Conservation (phyloP, 2,888 invertebrate genomes). For the Parasteatoda lunata region DNA sequence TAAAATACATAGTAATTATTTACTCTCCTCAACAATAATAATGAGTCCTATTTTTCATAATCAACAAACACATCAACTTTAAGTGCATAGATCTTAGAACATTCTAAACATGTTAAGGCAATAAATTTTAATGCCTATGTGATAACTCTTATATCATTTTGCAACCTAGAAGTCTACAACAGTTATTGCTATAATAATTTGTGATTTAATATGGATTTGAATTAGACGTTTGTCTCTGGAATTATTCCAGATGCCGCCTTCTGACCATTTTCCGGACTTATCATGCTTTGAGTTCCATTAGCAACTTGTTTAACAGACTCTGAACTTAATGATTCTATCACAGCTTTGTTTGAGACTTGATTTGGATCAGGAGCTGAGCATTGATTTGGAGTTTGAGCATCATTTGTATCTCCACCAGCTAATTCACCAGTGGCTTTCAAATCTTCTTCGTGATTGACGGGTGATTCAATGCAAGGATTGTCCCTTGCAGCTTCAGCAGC, state of each 20-base stretch:
- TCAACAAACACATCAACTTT: conserved; percentile 54
- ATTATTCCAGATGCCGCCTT: background rate
- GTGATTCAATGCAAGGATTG: background rate
- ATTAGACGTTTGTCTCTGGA: conserved; percentile 42
- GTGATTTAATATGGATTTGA: conserved; percentile 15
- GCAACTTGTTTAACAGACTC: conserved; percentile 55
- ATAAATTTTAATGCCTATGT: conserved; percentile 44
- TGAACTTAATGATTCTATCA: conserved; percentile 55
- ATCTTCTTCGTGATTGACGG: background rate
- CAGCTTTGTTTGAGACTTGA: conserved; percentile 47
- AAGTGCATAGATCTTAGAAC: conserved; percentile 59
- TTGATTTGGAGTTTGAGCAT: background rate
- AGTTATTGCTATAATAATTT: conserved; percentile 62
- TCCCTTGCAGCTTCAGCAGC: background rate
- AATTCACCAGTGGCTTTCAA: background rate
- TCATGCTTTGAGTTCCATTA: conserved; percentile 46
- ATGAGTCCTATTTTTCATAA: conserved; percentile 36
- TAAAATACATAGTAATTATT: conserved; percentile 58
- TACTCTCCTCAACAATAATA: conserved; percentile 64
- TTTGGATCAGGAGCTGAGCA: conserved; percentile 6
- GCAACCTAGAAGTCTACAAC: conserved; percentile 60
- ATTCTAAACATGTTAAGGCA: conserved; percentile 51
- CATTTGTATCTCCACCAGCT: background rate
- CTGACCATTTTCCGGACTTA: background rate
- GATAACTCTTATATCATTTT: conserved; percentile 32